These are phyloP conservation scores for Brachionus koreanus DNA, from an alignment of 1,140 invertebrate species.

Conservation along the genomic window DNA sequence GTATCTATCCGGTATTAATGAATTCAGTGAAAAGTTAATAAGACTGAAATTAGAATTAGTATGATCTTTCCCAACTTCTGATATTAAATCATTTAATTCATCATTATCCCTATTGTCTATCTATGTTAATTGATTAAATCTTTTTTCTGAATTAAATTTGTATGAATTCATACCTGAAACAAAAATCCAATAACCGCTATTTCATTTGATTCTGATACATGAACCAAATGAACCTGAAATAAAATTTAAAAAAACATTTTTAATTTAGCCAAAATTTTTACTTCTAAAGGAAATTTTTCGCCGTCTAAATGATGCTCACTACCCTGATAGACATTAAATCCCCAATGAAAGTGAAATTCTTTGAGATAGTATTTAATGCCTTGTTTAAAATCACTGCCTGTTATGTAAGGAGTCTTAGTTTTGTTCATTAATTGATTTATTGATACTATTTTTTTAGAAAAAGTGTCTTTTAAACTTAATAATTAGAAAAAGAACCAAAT, in stretches of 20 bases:
- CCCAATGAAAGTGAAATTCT: constrained; percentile 44
- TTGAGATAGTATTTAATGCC: background rate
- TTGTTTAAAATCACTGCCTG: constrained; percentile 5
- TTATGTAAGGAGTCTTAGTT: background rate
- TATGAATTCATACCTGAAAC: background rate
- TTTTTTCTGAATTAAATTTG: background rate
- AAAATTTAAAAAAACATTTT: background rate
- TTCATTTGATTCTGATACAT: background rate
- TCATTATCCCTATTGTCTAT: background rate
- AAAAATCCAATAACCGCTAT: constrained; percentile 8
- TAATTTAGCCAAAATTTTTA: background rate
- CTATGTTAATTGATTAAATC: background rate
- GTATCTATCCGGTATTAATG: background rate
- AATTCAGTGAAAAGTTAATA: background rate
- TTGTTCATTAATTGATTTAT: background rate
- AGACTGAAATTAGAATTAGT: background rate
- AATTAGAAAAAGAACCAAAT: background rate
- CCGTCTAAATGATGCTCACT: constrained; percentile 16
- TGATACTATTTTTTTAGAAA: constrained; percentile 37
- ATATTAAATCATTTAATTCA: background rate
- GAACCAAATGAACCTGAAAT: constrained; percentile 31
- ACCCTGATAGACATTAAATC: constrained; percentile 29
- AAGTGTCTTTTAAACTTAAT: background rate
- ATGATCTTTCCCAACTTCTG: background rate
- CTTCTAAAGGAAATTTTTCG: constrained; percentile 37